phyloP scores from a whole-genome alignment of 2,888 invertebrate genomes.

The Agrilus mali region DNA sequence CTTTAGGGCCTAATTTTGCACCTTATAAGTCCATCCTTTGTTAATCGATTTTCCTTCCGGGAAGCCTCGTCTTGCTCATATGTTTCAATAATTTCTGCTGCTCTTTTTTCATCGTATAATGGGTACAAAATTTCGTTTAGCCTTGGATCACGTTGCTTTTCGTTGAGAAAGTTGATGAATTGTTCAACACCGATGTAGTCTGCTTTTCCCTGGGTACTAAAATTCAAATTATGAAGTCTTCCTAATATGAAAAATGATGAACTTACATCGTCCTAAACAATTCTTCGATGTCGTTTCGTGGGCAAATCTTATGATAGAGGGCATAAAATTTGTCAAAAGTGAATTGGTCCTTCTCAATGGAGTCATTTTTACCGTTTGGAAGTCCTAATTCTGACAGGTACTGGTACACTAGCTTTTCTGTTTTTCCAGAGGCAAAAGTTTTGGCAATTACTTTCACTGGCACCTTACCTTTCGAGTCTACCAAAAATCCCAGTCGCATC shows the following conservation, averaged over 20 bases:
- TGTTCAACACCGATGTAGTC: slow-evolving; percentile 78
- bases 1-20: slow-evolving; percentile 6
- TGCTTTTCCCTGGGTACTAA: slow-evolving; percentile 79
- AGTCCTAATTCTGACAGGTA: slow-evolving; percentile 87
- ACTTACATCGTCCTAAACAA: slow-evolving; percentile 91
- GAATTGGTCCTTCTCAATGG: slow-evolving; percentile 86
- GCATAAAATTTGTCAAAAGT: slow-evolving; percentile 99
- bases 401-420: slow-evolving; percentile 96
- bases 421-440: slow-evolving; percentile 99
- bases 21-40: slow-evolving; percentile 92
- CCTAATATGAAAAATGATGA: slow-evolving; percentile 6
- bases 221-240: slow-evolving; percentile 12
- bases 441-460: slow-evolving; percentile 93
- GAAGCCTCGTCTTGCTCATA: slow-evolving; percentile 81
- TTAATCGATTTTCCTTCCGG: slow-evolving; percentile 58
- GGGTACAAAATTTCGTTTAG: slow-evolving; percentile 98
- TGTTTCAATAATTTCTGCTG: slow-evolving; percentile 81
- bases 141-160: slow-evolving; percentile 95
- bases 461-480: slow-evolving; percentile 89
- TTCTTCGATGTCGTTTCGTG: slow-evolving; percentile 96
- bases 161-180: slow-evolving; percentile 87
- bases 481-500: slow-evolving; percentile 92
- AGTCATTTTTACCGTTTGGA: slow-evolving; percentile 91
- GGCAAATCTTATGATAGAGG: slow-evolving; percentile 97
- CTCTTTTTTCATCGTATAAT: slow-evolving; percentile 88